Conservation (phyloP, 2,797 vertebrate species). For the Rhinatrema bivittatum region DNA sequence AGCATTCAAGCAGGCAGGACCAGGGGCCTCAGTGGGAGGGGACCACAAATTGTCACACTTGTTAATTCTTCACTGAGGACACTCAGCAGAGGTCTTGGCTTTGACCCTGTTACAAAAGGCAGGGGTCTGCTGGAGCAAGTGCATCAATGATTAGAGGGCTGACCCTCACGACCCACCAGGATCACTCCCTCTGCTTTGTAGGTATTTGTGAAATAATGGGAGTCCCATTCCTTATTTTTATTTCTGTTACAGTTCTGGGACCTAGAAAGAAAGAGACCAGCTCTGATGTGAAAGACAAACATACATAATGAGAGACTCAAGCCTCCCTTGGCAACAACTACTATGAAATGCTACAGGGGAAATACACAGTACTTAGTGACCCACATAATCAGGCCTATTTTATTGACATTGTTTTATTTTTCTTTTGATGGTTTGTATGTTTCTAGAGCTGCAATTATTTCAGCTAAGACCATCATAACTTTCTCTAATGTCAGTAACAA, state of each 20-base stretch:
- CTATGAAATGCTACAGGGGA: constrained; percentile 58
- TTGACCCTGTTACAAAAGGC: constrained; percentile 67
- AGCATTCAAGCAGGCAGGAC: constrained; percentile 67
- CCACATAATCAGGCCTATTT: constrained; percentile 59
- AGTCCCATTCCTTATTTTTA: constrained; percentile 57
- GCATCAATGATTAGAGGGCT: constrained; percentile 64
- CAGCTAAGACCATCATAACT: constrained; percentile 21
- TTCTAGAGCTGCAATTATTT: constrained; percentile 38
- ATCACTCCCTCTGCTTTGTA: constrained; percentile 64
- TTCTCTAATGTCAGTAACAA: constrained; percentile 7
- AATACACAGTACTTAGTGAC: constrained; percentile 55
- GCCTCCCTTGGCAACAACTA: constrained; percentile 60
- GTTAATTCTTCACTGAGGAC: constrained; percentile 72
- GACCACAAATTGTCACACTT: constrained; percentile 72
- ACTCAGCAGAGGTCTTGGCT: constrained; percentile 75
- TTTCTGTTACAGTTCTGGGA: constrained; percentile 59
- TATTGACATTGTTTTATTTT: constrained; percentile 57
- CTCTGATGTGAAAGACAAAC: constrained; percentile 67
- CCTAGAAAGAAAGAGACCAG: constrained; percentile 48
- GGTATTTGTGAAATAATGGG: constrained; percentile 66
- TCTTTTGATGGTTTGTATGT: constrained; percentile 39
- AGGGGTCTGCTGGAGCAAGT: constrained; percentile 53
- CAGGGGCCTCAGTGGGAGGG: constrained; percentile 52
- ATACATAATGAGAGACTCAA: constrained; percentile 62
- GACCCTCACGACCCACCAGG: constrained; percentile 45